These are phyloP conservation scores for Mormyrops boulengeri DNA, from an alignment of 2,797 vertebrate species.

Conservation along the genomic window DNA sequence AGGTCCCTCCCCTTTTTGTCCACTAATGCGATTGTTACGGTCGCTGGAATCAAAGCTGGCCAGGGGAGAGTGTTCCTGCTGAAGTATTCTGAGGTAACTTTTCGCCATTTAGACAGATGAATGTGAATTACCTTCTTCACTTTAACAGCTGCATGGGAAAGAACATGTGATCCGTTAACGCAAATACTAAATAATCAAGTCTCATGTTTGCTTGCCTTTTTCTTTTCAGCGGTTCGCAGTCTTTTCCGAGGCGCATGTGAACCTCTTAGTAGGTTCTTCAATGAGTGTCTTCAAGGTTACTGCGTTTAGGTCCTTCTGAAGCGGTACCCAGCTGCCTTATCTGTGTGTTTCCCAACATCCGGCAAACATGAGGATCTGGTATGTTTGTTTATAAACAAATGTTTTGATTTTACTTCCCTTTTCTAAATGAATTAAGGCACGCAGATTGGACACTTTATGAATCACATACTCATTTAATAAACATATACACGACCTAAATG, in stretches of 20 bases:
- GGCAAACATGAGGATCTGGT: conserved; percentile 58
- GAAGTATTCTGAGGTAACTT: conserved; percentile 56
- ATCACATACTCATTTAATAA: not conserved
- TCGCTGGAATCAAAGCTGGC: conserved; percentile 44
- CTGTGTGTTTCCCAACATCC: conserved; percentile 37
- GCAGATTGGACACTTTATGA: not conserved
- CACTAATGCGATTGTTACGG: conserved; percentile 34
- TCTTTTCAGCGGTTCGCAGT: conserved; percentile 27
- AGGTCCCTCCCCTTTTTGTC: conserved; percentile 51
- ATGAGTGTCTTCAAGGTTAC: conserved; percentile 53
- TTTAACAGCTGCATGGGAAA: not conserved
- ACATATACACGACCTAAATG: not conserved
- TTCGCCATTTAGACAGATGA: conserved; percentile 19
- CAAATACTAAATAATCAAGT: conserved; percentile 23
- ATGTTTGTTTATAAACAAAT: conserved; percentile 28
- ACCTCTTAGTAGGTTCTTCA: conserved; percentile 51
- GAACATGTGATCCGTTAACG: not conserved
- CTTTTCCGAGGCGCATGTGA: conserved; percentile 44
- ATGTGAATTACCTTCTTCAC: not conserved
- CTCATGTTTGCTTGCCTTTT: conserved; percentile 36
- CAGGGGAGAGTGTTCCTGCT: conserved; percentile 52
- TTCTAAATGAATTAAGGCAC: not conserved
- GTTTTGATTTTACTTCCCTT: not conserved
- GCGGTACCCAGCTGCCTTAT: conserved; percentile 36
- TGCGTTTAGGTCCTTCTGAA: conserved; percentile 47